Percentiles rank a stretch among this genome's conserved stretches.
These are phyloP conservation scores for Hyperoplus immaculatus DNA, from an alignment of 2,797 vertebrate genomes.

Conservation along the genomic window DNA sequence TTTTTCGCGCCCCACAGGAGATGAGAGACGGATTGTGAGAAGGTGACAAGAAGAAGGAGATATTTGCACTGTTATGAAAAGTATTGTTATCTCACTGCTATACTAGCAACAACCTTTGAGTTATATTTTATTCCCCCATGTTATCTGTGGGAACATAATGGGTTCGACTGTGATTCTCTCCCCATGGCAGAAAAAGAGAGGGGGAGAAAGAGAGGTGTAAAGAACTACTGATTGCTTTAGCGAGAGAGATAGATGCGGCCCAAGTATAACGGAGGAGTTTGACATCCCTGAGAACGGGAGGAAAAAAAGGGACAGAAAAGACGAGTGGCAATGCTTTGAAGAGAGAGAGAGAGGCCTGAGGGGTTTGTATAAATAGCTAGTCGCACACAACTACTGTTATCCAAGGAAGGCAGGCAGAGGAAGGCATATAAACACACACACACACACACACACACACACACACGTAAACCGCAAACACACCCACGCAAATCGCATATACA, in stretches of 20 bases:
- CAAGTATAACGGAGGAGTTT: conserved; percentile 43
- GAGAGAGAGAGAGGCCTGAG: conserved; percentile 25
- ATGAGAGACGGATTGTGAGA: conserved; percentile 51
- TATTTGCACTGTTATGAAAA: conserved; percentile 51
- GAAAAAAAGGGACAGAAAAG: conserved; percentile 27
- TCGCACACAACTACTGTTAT: conserved; percentile 8
- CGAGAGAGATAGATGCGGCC: conserved; percentile 28
- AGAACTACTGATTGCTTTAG: conserved; percentile 15
- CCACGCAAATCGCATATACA: too few species aligned
- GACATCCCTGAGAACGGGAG: conserved; percentile 38
- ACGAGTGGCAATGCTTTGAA: conserved; percentile 49
- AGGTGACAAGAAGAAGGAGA: conserved; percentile 41
- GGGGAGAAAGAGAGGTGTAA: neutral
- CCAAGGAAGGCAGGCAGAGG: conserved; percentile 14
- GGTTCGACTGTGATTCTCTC: conserved; percentile 66
- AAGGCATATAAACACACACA: neutral
- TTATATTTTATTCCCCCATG: conserved; percentile 43
- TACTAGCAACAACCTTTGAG: conserved; percentile 29
- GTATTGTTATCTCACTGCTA: conserved; percentile 44
- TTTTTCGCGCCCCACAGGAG: conserved; percentile 20
- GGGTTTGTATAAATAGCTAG: conserved; percentile 55
- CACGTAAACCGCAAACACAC: too few species aligned
- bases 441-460: neutral
- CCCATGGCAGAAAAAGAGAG: conserved; percentile 29
- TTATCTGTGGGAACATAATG: conserved; percentile 62